These are phyloP conservation scores for Herpetotheres cachinnans DNA, from an alignment of 2,113 vertebrate genomes.

Conservation along the genomic window DNA sequence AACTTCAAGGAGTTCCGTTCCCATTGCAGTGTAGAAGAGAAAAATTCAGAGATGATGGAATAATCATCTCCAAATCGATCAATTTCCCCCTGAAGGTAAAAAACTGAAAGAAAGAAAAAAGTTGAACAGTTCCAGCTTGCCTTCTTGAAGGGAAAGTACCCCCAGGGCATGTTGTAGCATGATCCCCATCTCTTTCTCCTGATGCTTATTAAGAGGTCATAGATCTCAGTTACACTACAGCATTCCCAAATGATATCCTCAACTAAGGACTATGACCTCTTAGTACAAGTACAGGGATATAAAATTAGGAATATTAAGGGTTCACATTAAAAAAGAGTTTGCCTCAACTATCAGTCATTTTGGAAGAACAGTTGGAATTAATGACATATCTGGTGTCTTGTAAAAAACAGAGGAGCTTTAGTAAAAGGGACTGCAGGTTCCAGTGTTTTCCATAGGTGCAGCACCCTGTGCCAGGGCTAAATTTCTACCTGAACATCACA, in stretches of 20 bases:
- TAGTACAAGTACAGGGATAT: conserved; percentile 44
- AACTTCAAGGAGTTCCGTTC: conserved; percentile 77
- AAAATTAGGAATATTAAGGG: conserved; percentile 51
- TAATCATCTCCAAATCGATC: conserved; percentile 78
- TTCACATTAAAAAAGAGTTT: conserved; percentile 36
- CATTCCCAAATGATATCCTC: conserved; percentile 65
- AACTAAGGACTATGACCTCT: conserved; percentile 55
- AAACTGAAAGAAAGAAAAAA: conserved; percentile 70
- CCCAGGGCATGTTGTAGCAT: conserved; percentile 67
- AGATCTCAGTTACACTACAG: conserved; percentile 65
- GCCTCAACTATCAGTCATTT: conserved; percentile 32
- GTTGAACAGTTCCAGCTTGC: conserved; percentile 69
- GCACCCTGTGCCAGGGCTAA: neutral
- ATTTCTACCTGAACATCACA: neutral
- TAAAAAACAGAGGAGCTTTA: neutral
- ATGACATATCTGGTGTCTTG: neutral
- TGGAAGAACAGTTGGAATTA: neutral
- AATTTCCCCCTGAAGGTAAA: conserved; percentile 77
- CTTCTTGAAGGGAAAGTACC: conserved; percentile 74
- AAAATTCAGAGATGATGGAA: conserved; percentile 77
- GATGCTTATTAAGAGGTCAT: conserved; percentile 78
- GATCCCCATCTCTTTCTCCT: conserved; percentile 69
- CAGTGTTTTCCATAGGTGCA: neutral
- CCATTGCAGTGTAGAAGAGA: conserved; percentile 66
- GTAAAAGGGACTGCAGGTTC: neutral